Conservation (phyloP, 2,888 invertebrate species). For the Cylloceria caligata region DNA sequence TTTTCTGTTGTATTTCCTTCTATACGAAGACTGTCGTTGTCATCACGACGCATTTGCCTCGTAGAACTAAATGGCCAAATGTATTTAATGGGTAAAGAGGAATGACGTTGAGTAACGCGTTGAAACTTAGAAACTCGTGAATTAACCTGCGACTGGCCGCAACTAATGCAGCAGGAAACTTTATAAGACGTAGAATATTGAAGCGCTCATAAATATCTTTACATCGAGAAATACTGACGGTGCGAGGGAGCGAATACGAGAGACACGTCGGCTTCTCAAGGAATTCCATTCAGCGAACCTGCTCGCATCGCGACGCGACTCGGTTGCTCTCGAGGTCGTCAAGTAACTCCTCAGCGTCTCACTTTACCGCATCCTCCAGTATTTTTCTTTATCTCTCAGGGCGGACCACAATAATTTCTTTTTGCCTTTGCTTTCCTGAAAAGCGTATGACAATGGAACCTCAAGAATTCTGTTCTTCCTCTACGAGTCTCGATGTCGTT, state of each 20-base stretch:
- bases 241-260: not conserved
- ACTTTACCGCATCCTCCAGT: not conserved
- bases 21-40: not conserved
- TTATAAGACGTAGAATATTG: slow-evolving; percentile 7
- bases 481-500: not conserved
- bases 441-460: slow-evolving; percentile 22
- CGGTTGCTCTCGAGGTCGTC: slow-evolving; percentile 64
- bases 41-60: not conserved
- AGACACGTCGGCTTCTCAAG: slow-evolving; percentile 53
- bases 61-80: not conserved
- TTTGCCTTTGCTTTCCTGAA: not conserved
- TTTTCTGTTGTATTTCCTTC: not conserved
- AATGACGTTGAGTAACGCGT: no score
- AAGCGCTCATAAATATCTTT: not conserved
- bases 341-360: slow-evolving; percentile 49
- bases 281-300: slow-evolving; percentile 64
- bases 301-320: slow-evolving; percentile 33
- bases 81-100: no score
- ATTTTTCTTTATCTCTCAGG: not conserved
- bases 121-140: no score
- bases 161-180: not conserved
- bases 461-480: slow-evolving; percentile 24
- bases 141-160: slow-evolving; percentile 14
- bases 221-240: not conserved
- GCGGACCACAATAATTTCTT: slow-evolving; percentile 11